These are phyloP conservation scores for Pangasianodon gigas DNA, from an alignment of 2,113 vertebrate genomes.

Conservation along the genomic window DNA sequence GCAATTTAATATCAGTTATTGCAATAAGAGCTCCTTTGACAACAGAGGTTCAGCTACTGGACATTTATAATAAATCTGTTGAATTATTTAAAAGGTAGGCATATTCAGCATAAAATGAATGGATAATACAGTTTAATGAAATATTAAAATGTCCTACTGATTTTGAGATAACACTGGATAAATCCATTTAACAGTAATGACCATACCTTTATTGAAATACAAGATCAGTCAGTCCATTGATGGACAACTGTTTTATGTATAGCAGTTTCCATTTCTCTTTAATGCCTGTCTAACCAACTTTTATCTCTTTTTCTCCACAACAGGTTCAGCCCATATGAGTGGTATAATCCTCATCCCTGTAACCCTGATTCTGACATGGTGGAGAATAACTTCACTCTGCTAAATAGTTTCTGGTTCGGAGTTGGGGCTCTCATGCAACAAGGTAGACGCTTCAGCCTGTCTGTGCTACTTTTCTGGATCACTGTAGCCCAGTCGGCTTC, in stretches of 20 bases:
- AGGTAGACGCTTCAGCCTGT: conserved; percentile 77
- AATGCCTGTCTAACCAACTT: conserved; percentile 56
- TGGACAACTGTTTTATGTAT: conserved; percentile 35
- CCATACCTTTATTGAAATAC: neutral
- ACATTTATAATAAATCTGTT: neutral
- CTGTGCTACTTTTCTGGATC: conserved; percentile 6
- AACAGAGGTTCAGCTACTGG: neutral
- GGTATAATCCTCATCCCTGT: conserved; percentile 99
- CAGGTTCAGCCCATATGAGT: conserved; percentile 99
- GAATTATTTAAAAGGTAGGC: neutral
- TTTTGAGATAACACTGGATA: neutral
- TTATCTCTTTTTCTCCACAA: conserved; percentile 51
- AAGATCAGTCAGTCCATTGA: neutral
- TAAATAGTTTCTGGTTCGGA: conserved; percentile 99
- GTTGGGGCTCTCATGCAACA: conserved; percentile 99
- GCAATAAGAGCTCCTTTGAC: neutral
- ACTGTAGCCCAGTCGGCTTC: conserved; percentile 30
- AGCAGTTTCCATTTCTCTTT: conserved; percentile 8
- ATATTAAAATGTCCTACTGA: no score
- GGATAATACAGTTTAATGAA: neutral
- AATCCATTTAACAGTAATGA: neutral
- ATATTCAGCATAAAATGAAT: neutral
- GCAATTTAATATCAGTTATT: neutral
- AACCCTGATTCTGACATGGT: conserved; percentile 98
- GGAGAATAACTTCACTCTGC: conserved; percentile 99